These are phyloP conservation scores for Yponomeuta cagnagella DNA, from an alignment of 2,888 invertebrate species.

Conservation along the genomic window DNA sequence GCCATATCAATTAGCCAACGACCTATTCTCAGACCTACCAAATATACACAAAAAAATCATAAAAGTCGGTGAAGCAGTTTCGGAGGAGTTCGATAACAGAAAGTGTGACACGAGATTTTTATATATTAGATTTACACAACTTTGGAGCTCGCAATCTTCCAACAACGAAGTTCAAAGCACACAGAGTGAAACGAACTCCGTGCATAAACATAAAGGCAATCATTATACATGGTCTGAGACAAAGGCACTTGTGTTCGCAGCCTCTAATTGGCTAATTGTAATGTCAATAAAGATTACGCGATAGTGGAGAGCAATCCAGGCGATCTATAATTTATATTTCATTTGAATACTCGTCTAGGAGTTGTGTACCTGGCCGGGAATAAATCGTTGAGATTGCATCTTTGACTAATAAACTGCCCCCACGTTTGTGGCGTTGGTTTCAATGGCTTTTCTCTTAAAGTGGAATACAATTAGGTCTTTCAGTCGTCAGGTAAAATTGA, in stretches of 20 bases:
- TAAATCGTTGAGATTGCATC: conserved; percentile 10
- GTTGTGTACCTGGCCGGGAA: not conserved
- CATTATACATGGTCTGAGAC: conserved; percentile 19
- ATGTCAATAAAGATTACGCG: conserved; percentile 42
- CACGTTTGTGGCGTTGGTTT: not conserved
- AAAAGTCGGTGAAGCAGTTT: too few relatives aligned
- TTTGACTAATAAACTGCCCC: not conserved
- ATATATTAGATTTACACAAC: too few relatives aligned
- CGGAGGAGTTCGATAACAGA: too few relatives aligned
- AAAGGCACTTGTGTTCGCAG: conserved; percentile 26
- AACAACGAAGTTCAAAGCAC: not conserved
- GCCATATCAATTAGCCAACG: too few relatives aligned
- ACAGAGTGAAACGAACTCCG: not conserved
- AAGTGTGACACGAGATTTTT: too few relatives aligned
- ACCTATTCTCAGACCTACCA: too few relatives aligned
- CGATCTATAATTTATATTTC: conserved; percentile 19
- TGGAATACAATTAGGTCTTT: not conserved
- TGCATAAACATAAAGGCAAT: not conserved
- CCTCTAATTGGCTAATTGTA: conserved; percentile 52
- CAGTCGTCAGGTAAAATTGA: not conserved
- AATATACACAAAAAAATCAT: too few relatives aligned
- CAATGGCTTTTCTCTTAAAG: not conserved
- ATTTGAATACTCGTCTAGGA: conserved; percentile 9
- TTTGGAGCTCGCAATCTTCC: too few relatives aligned
- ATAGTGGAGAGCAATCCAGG: conserved; percentile 24